Evolutionary conservation across 2,113 vertebrate species (phyloP).

Genomic region (Percina caprodes): DNA sequence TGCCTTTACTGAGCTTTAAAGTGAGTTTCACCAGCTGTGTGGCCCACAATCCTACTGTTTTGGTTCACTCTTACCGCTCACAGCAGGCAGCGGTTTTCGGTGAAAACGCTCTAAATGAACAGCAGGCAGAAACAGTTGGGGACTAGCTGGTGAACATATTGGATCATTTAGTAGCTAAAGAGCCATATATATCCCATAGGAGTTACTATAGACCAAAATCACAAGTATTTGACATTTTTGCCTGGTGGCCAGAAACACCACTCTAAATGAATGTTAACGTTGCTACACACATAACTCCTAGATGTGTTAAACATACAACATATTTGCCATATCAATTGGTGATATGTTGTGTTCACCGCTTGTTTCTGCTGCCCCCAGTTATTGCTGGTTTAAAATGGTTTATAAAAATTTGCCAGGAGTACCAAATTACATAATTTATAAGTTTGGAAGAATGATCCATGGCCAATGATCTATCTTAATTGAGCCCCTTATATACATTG

Average conservation of each 20-base stretch:
- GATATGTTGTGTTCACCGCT: neutral
- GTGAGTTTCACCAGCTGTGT: neutral
- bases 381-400: neutral
- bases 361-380: neutral
- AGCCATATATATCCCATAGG: neutral
- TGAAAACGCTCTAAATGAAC: neutral
- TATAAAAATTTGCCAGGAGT: neutral
- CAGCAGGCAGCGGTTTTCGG: no score
- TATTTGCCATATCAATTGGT: neutral
- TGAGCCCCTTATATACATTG: neutral
- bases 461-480: neutral
- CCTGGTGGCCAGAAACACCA: no score
- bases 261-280: no score
- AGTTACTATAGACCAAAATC: neutral
- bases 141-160: neutral
- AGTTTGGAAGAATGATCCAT: neutral
- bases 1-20: neutral
- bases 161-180: neutral
- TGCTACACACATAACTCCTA: neutral
- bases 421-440: neutral
- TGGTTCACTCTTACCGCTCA: neutral
- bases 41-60: neutral
- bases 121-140: no score
- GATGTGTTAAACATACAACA: neutral
- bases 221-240: neutral